Conservation (phyloP, 2,888 invertebrate genomes). For the Prosapia bicincta region DNA sequence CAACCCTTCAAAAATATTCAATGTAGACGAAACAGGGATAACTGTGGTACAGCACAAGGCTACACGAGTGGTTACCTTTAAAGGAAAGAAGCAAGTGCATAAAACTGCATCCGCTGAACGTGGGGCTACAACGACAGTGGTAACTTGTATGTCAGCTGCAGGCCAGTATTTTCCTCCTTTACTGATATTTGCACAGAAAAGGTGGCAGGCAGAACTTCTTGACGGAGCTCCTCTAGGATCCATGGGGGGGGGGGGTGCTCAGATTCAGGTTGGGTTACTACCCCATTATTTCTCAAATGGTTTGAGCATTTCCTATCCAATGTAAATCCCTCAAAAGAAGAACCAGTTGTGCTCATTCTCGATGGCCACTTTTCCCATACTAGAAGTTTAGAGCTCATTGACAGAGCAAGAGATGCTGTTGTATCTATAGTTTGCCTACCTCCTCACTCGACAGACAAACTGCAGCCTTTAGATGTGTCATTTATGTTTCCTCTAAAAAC, state of each 20-base stretch:
- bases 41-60: not conserved
- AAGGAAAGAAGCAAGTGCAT: not conserved
- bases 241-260: not conserved
- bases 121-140: slow-evolving; percentile 37
- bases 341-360: not conserved
- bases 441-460: not conserved
- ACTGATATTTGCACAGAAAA: not conserved
- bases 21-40: slow-evolving; percentile 20
- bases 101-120: slow-evolving; percentile 41
- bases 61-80: not conserved
- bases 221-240: not conserved
- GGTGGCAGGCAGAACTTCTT: not conserved
- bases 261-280: not conserved
- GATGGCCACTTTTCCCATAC: not conserved
- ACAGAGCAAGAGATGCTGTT: not conserved
- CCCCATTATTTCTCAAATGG: not conserved
- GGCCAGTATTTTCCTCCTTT: not conserved
- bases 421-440: not conserved
- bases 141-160: slow-evolving; percentile 29
- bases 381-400: not conserved
- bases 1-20: slow-evolving; percentile 32
- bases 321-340: not conserved
- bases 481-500: not conserved
- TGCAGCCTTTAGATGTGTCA: not conserved
- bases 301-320: not conserved